Evolutionary conservation across 2,888 invertebrate genomes (phyloP), one percentile per base, ranked within the genome.

Genomic region (Plagodis pulveraria): DNA sequence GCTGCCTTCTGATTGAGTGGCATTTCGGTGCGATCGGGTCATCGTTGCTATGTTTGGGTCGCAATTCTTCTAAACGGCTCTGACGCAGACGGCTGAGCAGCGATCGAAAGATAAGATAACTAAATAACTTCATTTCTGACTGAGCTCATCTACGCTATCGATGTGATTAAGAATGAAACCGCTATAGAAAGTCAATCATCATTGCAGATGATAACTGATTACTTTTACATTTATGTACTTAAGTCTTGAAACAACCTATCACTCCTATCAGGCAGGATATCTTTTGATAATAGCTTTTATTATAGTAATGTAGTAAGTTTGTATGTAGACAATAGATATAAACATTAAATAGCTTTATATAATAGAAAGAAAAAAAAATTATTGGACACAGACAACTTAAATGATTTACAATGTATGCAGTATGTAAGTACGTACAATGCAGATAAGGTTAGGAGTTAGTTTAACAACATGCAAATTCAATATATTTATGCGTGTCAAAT

Each of bases 121-220:
- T 84, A 84, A 84, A 89, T 87, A 83, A 80, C 77, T 83, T 82
- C 80, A 83, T 86, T 84, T 79, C 80, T 81, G 80, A 81, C 77
- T 72, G 78, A 80, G 73, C 74, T 79, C 83, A 80, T 79, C 78
- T 75, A 69, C 76, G 77, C 77, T 83, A 86, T 84, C 78, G 78
- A 83, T 77, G 81, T 76, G 78, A 81, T 82, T 78, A 73, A 72
- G 77, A 85, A 87, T 87, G 80, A 80, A 84, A 83, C 78, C 78
- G 81, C 81, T 80, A 74, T 90, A 89, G 91, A 89, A 91, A 91
- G 90, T 85, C 84, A 89, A 89, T 90, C 88, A 87, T 83, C 71
- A 77, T 77, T 70, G 63, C 60, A 80, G 80, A 80, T 79, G 71
- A 65, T 63, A 58, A 62, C 61, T 66, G 80, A 79, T 77, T 74